These are phyloP conservation scores for Phorcus lineatus DNA, from an alignment of 2,888 invertebrate genomes.

Conservation along the genomic window DNA sequence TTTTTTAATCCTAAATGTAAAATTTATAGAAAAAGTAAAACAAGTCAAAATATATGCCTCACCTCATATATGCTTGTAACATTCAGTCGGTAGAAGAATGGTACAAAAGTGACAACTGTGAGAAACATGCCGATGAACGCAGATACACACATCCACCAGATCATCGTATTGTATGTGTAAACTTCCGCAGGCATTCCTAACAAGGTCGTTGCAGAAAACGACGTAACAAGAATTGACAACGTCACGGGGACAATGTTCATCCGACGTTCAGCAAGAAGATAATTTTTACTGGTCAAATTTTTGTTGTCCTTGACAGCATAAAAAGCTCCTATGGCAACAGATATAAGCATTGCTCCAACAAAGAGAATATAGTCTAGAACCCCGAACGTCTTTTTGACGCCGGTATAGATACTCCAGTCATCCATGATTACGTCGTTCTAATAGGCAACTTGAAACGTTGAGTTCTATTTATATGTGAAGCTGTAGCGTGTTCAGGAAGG, in stretches of 20 bases:
- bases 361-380: slow-evolving; percentile 30
- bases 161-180: slow-evolving; percentile 52
- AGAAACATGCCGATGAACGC: slow-evolving; percentile 54
- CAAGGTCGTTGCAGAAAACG: slow-evolving; percentile 51
- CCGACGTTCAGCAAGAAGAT: slow-evolving; percentile 65
- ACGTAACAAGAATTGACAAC: slow-evolving; percentile 68
- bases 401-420: slow-evolving; percentile 17
- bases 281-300: slow-evolving; percentile 77
- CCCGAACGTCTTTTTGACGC: slow-evolving; percentile 16
- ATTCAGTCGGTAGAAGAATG: slow-evolving; percentile 46
- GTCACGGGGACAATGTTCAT: slow-evolving; percentile 71
- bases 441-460: neutral
- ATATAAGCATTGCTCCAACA: neutral
- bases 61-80: slow-evolving; percentile 46
- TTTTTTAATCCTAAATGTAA: too few relatives aligned
- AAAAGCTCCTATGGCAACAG: slow-evolving; percentile 52
- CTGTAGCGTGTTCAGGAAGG: too few relatives aligned
- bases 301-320: slow-evolving; percentile 77
- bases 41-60: neutral
- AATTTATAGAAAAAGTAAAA: too few relatives aligned
- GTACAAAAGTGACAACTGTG: slow-evolving; percentile 38
- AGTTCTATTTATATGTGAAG: too few relatives aligned
- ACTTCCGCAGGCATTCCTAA: slow-evolving; percentile 53
- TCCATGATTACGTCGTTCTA: neutral
- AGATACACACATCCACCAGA: slow-evolving; percentile 33